These are phyloP conservation scores for Chromoteleia sp. DNA, from an alignment of 2,888 invertebrate genomes.

Conservation along the genomic window DNA sequence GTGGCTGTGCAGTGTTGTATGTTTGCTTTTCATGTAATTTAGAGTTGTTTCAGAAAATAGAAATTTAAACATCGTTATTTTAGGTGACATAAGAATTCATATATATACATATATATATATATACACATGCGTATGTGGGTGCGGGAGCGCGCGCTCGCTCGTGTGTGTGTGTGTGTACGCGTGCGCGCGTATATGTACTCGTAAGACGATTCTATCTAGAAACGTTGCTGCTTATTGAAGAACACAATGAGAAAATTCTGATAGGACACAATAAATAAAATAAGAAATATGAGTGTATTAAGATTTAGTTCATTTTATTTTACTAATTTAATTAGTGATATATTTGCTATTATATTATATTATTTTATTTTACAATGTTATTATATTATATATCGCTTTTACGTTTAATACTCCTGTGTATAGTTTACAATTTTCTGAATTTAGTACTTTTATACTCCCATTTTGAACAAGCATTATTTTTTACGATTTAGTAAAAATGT, in stretches of 20 bases:
- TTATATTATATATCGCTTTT: too few species aligned
- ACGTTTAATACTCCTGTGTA: too few species aligned
- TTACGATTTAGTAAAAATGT: background rate
- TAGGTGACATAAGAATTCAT: conserved; percentile 29
- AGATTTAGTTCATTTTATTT: background rate
- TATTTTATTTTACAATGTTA: too few species aligned
- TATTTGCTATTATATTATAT: background rate
- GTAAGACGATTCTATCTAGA: background rate
- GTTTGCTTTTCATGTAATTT: conserved; percentile 31
- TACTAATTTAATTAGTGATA: background rate
- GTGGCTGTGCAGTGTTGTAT: conserved; percentile 13
- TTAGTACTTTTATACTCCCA: too few species aligned
- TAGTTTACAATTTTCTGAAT: too few species aligned
- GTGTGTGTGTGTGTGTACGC: background rate
- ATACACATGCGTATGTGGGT: background rate
- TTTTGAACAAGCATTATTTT: background rate
- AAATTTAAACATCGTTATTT: conserved; percentile 39
- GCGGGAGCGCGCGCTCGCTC: too few species aligned
- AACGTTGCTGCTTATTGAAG: background rate
- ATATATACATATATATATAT: background rate
- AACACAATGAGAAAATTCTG: background rate
- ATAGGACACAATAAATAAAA: background rate
- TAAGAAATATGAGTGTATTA: too few species aligned
- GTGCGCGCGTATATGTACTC: too few species aligned
- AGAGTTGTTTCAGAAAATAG: conserved; percentile 42